Evolutionary conservation across 2,113 vertebrate genomes (phyloP), one percentile per base, ranked within the genome.

Genomic region (Monopterus albus): DNA sequence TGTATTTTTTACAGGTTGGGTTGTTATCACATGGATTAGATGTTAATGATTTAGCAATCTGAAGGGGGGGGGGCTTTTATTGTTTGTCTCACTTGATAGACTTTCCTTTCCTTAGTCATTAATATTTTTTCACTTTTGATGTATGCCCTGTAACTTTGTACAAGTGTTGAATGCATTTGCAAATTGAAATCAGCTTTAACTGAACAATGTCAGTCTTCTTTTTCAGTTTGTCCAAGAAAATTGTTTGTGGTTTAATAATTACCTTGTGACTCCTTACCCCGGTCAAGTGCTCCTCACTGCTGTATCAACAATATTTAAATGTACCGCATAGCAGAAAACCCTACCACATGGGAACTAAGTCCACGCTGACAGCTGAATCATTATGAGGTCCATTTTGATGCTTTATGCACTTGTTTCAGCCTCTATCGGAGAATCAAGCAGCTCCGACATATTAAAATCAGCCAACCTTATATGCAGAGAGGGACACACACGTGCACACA

Each of bases 361-460:
- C n/a, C 45, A 26, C 20, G 17, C 13, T 42, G 72, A 75, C 38
- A 42, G 52, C 61, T 35, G 74, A 53, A 83, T 89, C 88, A 87
- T 86, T 85, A 82, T 81, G 75, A 83, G 75, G 85, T 75, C 73
- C 69, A 68, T 72, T 82, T 75, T 67, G 55, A 72, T 73, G 63
- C 68, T 83, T 75, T 79, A 65, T 72, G 78, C 78, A 75, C 64
- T 86, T 87, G 73, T 84, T 85, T 83, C 74, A 59, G 49, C 74
- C 81, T 75, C 75, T 82, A 81, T 80, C 59, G 64, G 62, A 73
- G 65, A 83, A 81, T 87, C 76, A 83, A 75, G 70, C 75, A 80
- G 79, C 78, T 87, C 78, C 83, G 87, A 81, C 78, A 87, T 90
- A 92, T 92, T 92, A 91, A 91, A 89, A 83, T 78, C 88, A 88